Evolutionary conservation across 1,140 invertebrate species (phyloP).

Genomic region (Ostrea denselamellosa): DNA sequence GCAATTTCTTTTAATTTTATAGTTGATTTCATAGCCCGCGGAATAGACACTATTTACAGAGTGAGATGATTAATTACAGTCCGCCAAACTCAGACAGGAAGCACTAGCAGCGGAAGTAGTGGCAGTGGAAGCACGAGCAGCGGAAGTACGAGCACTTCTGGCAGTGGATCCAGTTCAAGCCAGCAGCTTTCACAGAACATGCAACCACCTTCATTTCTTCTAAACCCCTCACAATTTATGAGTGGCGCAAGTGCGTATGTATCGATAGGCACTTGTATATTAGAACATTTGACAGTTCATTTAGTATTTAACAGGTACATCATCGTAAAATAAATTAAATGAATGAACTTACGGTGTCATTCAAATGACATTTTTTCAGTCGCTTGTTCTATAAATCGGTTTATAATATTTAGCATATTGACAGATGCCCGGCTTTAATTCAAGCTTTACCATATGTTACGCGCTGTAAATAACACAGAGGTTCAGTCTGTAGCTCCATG

Average conservation of each 20-base stretch:
- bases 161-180: slow-evolving; percentile 31
- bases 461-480: too few relatives aligned
- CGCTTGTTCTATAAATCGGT: too few relatives aligned
- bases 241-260: slow-evolving; percentile 39
- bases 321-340: too few relatives aligned
- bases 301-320: too few relatives aligned
- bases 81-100: slow-evolving; percentile 37
- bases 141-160: not conserved
- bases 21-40: not conserved
- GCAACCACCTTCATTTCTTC: slow-evolving; percentile 47
- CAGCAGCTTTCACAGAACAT: slow-evolving; percentile 49
- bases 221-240: slow-evolving; percentile 51
- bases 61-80: not conserved
- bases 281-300: not conserved
- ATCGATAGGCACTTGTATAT: not conserved
- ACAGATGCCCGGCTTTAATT: too few relatives aligned
- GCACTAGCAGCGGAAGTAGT: slow-evolving; percentile 23
- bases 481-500: too few relatives aligned
- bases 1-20: not conserved
- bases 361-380: too few relatives aligned
- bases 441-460: too few relatives aligned
- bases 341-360: too few relatives aligned
- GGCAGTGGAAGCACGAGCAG: not conserved
- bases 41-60: not conserved
- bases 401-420: too few relatives aligned